Percentiles rank a stretch among this genome's conserved stretches.
Conservation (phyloP, 2,797 vertebrate species). For the Sebastes cheni region DNA sequence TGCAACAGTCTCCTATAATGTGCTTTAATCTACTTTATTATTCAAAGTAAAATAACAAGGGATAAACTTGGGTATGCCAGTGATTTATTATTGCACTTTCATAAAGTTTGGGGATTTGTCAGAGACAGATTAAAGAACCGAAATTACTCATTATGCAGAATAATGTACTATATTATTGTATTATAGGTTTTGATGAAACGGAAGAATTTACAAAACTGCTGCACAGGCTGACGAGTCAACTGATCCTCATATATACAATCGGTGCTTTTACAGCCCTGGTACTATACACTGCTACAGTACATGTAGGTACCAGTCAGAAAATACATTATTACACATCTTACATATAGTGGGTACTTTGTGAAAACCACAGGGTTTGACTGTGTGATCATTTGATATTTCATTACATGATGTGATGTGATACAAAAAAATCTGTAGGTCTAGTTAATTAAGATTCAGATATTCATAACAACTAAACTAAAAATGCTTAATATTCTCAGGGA, state of each 20-base stretch:
- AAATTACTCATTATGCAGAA: background rate
- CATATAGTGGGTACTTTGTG: no score
- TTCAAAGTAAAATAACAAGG: background rate
- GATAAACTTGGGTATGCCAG: background rate
- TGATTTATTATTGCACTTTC: background rate
- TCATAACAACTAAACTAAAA: background rate
- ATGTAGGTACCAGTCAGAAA: background rate
- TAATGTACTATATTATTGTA: background rate
- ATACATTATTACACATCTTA: background rate
- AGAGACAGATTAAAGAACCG: background rate
- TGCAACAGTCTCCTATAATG: background rate
- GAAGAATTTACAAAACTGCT: background rate
- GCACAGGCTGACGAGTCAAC: background rate
- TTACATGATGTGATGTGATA: background rate
- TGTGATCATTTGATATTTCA: background rate
- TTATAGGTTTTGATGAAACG: background rate
- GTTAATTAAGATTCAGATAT: background rate
- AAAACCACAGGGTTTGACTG: background rate
- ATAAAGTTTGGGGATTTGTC: background rate
- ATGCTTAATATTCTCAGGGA: background rate
- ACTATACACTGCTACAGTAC: background rate
- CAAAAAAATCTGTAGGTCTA: background rate
- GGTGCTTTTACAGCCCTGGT: background rate
- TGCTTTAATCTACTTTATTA: background rate
- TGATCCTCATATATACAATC: background rate